Evolutionary conservation across 2,113 vertebrate species (phyloP).

Genomic region (Glaucidium brasilianum): DNA sequence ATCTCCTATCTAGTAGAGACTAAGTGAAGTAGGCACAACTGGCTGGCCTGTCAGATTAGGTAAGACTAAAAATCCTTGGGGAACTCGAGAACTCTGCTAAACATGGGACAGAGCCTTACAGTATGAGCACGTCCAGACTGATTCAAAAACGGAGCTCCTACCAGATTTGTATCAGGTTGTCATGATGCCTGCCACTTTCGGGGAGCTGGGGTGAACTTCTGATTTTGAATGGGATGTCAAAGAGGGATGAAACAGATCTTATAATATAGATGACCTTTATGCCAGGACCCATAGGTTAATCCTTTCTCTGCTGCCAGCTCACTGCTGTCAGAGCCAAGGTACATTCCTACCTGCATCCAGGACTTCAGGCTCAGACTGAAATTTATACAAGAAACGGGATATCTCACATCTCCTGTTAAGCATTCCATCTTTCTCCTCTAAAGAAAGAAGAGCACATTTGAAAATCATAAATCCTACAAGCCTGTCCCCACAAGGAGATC

Average conservation of each 20-base stretch:
- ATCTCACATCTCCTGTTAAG: background rate
- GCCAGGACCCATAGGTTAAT: background rate
- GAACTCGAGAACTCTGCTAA: background rate
- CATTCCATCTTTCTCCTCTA: background rate
- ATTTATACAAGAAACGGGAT: background rate
- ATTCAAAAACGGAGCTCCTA: background rate
- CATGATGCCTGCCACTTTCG: background rate
- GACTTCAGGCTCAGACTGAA: background rate
- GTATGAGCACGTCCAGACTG: background rate
- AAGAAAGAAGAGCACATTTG: background rate
- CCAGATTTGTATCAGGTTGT: background rate
- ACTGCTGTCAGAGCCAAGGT: background rate
- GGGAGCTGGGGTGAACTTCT: background rate
- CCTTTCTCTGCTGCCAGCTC: background rate
- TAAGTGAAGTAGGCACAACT: background rate
- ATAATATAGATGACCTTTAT: background rate
- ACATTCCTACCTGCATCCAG: background rate
- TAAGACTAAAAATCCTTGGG: background rate
- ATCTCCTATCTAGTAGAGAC: background rate
- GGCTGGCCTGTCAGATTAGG: background rate
- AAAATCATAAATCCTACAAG: background rate
- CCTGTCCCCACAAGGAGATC: background rate
- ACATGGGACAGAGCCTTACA: background rate
- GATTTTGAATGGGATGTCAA: background rate
- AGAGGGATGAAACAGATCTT: background rate